Evolutionary conservation across 2,113 vertebrate species (phyloP), one percentile per base, ranked within the genome.

Genomic region (Bujurquina vittata): DNA sequence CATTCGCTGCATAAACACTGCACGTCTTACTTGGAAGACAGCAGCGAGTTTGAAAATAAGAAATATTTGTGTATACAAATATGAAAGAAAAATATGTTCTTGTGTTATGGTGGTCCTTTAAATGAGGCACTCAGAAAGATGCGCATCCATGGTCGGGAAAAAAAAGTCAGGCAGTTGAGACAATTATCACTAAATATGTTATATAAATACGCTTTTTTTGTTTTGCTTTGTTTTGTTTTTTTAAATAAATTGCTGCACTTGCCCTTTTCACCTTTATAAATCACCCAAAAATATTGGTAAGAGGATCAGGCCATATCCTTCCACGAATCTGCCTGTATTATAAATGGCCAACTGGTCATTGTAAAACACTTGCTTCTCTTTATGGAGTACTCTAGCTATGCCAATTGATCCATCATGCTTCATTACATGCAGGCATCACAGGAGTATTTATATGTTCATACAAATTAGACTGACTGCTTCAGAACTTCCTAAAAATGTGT

Each of bases 1-100:
- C n/a, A 57, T n/a, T 37, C n/a, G 46, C 46, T 72, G 37, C 52
- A 33, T 35, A 72, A 84, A 76, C 54, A 72, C 57, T 54, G 58
- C 23, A 37, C 4, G n/a, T 29, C 56, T 46, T 37, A 37, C 29
- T 33, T 23, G 20, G 23, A 60, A 56, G 49, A n/a, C 1, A 52
- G 29, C 14, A 31, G 12, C 49, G n/a, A 54, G 37, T 54, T 52
- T 43, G 10, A 54, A 29, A 63, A 69, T 10, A 56, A 6, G 12
- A 35, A 29, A 22, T 54, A 37, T 59, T 7, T 57, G 4, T 0
- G 7, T 31, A 12, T 52, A 49, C 4, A 49, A 49, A 69, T 49
- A 49, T 3, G 0, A 76, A n/a, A 11, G n/a, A 11, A 11, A 60
- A 60, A 18, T 8, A 17, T 69, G 23, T 29, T 49, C 35, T 59